phyloP scores from a whole-genome alignment of 2,888 invertebrate species.

The Ptychoptera contaminata region DNA sequence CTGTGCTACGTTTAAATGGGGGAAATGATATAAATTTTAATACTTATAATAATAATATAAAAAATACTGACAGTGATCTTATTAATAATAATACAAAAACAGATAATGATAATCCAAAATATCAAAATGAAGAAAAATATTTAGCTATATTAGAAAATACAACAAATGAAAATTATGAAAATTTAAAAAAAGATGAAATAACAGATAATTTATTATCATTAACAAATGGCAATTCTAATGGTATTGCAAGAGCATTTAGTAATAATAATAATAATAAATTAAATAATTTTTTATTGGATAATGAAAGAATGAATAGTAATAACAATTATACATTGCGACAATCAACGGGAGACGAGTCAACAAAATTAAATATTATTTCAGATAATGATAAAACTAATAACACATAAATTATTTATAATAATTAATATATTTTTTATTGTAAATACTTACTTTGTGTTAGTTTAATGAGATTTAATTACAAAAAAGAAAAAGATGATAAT shows the following conservation, averaged over 20 bases:
- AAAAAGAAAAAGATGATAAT: too few species aligned
- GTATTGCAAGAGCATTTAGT: too few species aligned
- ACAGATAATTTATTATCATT: background rate
- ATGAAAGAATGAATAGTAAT: too few species aligned
- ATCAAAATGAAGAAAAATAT: background rate
- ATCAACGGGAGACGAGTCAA: too few species aligned
- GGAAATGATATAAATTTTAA: background rate
- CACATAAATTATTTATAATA: slow-evolving; percentile 7
- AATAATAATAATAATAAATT: too few species aligned
- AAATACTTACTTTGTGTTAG: too few species aligned
- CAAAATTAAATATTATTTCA: too few species aligned
- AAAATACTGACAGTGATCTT: background rate
- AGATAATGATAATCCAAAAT: background rate
- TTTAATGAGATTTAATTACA: too few species aligned
- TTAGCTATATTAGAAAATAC: slow-evolving; percentile 4
- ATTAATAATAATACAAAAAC: slow-evolving; percentile 1
- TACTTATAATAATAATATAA: background rate
- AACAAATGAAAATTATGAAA: slow-evolving; percentile 5
- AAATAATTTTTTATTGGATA: too few species aligned
- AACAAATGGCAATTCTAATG: too few species aligned
- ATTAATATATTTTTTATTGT: background rate
- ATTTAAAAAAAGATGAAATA: slow-evolving; percentile 1
- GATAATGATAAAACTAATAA: slow-evolving; percentile 4
- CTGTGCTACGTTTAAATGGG: background rate
- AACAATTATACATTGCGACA: too few species aligned